Percentiles rank a stretch among this genome's conserved stretches.
phyloP scores from a whole-genome alignment of 2,888 invertebrate genomes.

The Lithophane ornitopus region DNA sequence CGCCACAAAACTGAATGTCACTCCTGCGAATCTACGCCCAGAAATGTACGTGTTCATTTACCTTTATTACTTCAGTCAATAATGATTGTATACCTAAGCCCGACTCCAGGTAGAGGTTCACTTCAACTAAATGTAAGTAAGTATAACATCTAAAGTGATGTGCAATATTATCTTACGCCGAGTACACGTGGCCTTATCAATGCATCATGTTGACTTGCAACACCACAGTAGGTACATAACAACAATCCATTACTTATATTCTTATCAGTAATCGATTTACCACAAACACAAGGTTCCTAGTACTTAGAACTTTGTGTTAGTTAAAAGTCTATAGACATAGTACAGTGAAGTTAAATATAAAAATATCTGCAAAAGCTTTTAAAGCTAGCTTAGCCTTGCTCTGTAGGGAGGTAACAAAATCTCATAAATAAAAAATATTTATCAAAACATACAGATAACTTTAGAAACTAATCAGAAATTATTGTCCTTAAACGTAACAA shows the following conservation, averaged over 20 bases:
- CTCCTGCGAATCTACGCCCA: not conserved
- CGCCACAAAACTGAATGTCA: not conserved
- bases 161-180: constrained; percentile 33
- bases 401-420: too few species aligned
- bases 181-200: constrained; percentile 38
- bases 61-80: constrained; percentile 4
- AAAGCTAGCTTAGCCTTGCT: too few species aligned
- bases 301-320: constrained; percentile 2
- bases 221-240: constrained; percentile 4
- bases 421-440: not conserved
- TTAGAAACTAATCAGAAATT: not conserved
- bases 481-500: not conserved
- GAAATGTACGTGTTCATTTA: not conserved
- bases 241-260: constrained; percentile 31
- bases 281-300: constrained; percentile 10
- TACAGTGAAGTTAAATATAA: not conserved
- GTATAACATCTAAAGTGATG: constrained; percentile 4
- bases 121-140: not conserved
- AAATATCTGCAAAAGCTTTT: not conserved
- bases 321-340: not conserved
- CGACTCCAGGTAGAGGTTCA: not conserved
- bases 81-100: not conserved
- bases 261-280: constrained; percentile 39
- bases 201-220: constrained; percentile 29
- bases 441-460: not conserved